Base-by-base conservation (phyloP, 2,888 invertebrate species). In the Heteromyza rotundicornis region DNA sequence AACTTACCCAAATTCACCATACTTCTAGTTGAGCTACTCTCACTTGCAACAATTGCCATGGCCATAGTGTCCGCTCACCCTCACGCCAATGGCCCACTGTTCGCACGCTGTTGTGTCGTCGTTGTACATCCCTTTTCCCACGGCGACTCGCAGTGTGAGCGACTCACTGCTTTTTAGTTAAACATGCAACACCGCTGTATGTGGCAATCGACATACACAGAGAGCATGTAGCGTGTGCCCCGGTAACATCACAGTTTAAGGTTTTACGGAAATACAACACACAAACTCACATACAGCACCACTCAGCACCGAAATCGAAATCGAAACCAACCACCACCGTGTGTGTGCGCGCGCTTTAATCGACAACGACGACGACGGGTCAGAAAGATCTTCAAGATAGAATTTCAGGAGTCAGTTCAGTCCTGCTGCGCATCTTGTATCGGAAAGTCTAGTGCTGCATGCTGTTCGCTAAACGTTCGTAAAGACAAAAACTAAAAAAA, bases 351-450 rank as follows among this genome's bases (percentile, higher is more conserved):
- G n/a, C n/a, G n/a, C n/a, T n/a, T n/a, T n/a, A n/a, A n/a, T n/a
- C n/a, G 27, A 27, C 27, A 7, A 27, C 27, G 27, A 27, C 27
- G 40, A 40, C 40, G 16, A n/a, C 40, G 16, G 7, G 19, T 19
- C 5, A 17, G 3, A 20, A 2, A 20, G 14, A 67, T 71, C 69
- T 69, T 53, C 19, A 55, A 68, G 74, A 70, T 72, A 76, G 78
- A 77, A 79, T 76, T 79, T 78, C 76, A 77, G 76, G 76, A 78
- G 73, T 76, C 70, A 22, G 64, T 79, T 80, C 80, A 83, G 82
- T 83, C 83, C 82, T 82, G 83, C 82, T 83, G 82, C 79, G 82
- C 79, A 75, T 79, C 80, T 82, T 79, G 81, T 76, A 79, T 81
- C 77, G 81, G 76, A 75, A 73, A 76, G 79, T 77, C 71, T 73